These are phyloP conservation scores for Cuculus canorus DNA, from an alignment of 2,797 vertebrate species.

Conservation along the genomic window DNA sequence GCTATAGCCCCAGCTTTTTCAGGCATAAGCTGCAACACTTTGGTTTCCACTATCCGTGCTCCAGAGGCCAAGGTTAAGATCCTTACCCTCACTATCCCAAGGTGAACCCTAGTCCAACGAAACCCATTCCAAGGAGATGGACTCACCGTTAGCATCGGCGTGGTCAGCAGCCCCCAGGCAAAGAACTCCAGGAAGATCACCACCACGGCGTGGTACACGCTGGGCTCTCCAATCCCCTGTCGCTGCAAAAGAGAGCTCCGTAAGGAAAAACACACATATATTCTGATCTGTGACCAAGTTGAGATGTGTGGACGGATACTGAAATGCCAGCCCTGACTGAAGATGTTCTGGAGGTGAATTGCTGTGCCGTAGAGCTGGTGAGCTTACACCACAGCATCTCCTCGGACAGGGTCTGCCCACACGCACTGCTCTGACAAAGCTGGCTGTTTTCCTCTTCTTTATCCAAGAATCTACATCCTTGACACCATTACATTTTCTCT, in stretches of 20 bases:
- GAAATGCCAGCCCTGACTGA: fast-evolving
- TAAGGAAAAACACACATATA: fast-evolving
- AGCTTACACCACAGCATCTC: background rate
- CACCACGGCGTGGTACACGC: conserved; percentile 93
- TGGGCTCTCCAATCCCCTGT: conserved; percentile 91
- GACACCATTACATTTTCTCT: background rate
- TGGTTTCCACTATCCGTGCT: background rate
- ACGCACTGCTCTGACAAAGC: background rate
- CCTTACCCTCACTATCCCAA: background rate
- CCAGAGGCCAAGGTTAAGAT: background rate
- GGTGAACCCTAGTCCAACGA: background rate
- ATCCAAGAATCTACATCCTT: background rate
- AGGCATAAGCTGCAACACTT: background rate
- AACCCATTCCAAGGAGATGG: background rate
- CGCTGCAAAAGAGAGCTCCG: conserved; percentile 74
- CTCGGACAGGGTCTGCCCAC: fast-evolving
- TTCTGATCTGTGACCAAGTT: fast-evolving
- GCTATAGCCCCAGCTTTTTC: background rate
- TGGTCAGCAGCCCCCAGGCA: conserved; percentile 91
- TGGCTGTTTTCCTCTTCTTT: background rate
- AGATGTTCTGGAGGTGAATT: background rate
- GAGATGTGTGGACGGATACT: fast-evolving
- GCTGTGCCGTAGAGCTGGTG: fast-evolving
- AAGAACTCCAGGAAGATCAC: conserved; percentile 96
- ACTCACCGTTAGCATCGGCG: conserved; percentile 89